Conservation (phyloP, 2,113 vertebrate genomes). For the Anarrhichthys ocellatus region DNA sequence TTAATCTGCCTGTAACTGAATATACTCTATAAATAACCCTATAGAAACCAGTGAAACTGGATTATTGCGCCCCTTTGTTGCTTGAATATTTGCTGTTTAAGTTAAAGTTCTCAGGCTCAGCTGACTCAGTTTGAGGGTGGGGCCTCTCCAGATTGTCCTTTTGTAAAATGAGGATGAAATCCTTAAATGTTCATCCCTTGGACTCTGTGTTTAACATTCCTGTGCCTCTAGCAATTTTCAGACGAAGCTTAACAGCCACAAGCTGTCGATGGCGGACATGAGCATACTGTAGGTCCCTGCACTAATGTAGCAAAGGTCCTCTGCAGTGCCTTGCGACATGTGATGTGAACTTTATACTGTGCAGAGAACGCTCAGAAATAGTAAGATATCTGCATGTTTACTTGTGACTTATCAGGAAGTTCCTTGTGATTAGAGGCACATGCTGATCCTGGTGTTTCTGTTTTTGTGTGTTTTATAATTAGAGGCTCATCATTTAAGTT, state of each 20-base stretch:
- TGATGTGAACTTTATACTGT: slow-evolving; percentile 23
- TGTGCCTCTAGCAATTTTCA: slow-evolving; percentile 73
- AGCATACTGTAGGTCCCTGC: slow-evolving; percentile 53
- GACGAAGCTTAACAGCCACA: slow-evolving; percentile 68
- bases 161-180: slow-evolving; percentile 68
- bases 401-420: slow-evolving; percentile 38
- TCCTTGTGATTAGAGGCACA: slow-evolving; percentile 31
- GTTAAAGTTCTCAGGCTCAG: slow-evolving; percentile 32
- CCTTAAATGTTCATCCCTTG: slow-evolving; percentile 60
- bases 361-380: slow-evolving; percentile 36
- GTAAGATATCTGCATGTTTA: slow-evolving; percentile 53
- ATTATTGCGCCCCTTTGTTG: slow-evolving; percentile 2
- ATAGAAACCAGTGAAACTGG: slow-evolving; percentile 4
- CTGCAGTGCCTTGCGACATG: slow-evolving; percentile 26
- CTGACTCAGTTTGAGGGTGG: slow-evolving; percentile 60
- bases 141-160: slow-evolving; percentile 60
- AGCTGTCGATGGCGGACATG: slow-evolving; percentile 62
- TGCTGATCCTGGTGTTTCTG: slow-evolving; percentile 10
- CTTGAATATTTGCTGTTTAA: slow-evolving; percentile 8
- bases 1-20: background rate
- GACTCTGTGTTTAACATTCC: slow-evolving; percentile 82
- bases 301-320: slow-evolving; percentile 46
- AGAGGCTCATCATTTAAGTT: slow-evolving; percentile 7
- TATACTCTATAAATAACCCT: background rate
- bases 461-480: slow-evolving; percentile 24